Conservation (phyloP, 1,140 invertebrate genomes). For the Drosophila fuyamai region DNA sequence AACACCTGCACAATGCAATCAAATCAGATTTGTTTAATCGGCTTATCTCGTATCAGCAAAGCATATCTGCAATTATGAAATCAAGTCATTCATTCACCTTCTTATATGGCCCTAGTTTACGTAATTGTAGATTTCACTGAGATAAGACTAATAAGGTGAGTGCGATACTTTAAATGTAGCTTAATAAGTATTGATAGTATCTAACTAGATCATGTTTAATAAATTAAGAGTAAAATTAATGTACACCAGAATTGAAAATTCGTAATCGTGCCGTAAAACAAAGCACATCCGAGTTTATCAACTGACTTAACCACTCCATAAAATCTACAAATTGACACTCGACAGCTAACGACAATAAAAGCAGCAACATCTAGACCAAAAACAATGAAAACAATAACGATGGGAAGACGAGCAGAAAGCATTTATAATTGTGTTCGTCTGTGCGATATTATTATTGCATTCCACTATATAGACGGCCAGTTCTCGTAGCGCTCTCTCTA, state of each 20-base stretch:
- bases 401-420: slow-evolving; percentile 28
- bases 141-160: slow-evolving; percentile 7
- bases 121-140: slow-evolving; percentile 24
- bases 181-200: background rate
- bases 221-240: too few relatives aligned
- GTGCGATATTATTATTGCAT: slow-evolving; percentile 41
- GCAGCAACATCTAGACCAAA: slow-evolving; percentile 32
- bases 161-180: background rate
- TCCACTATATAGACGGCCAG: slow-evolving; percentile 19
- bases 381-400: slow-evolving; percentile 25
- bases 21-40: slow-evolving; percentile 31
- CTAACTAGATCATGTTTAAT: background rate
- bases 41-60: slow-evolving; percentile 38
- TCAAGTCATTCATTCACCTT: slow-evolving; percentile 38
- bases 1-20: slow-evolving; percentile 31
- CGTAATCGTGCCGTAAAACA: background rate
- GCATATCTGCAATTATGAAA: slow-evolving; percentile 40
- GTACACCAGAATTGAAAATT: background rate
- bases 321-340: slow-evolving; percentile 44
- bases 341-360: slow-evolving; percentile 39
- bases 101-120: slow-evolving; percentile 16
- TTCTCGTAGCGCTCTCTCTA: slow-evolving; percentile 18
- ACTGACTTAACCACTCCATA: slow-evolving; percentile 28
- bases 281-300: slow-evolving; percentile 35
- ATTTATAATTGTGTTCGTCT: slow-evolving; percentile 41